phyloP scores from a whole-genome alignment of 2,797 vertebrate species.

The Pygocentrus nattereri region DNA sequence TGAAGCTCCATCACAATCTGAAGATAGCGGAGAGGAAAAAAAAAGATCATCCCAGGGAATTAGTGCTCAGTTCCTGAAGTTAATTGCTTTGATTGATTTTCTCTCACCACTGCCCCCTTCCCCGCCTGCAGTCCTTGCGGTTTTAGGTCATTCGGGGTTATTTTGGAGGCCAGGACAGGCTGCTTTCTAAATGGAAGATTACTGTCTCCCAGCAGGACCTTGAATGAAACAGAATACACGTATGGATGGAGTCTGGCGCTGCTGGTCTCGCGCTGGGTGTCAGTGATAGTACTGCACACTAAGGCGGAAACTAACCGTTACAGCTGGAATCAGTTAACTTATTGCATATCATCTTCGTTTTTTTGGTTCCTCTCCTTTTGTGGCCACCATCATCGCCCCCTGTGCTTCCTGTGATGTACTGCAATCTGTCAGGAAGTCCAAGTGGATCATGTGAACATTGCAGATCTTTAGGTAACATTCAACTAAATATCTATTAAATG shows the following conservation, averaged over 20 bases:
- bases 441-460: background rate
- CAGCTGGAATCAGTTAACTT: background rate
- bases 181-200: conserved; percentile 74
- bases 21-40: conserved; percentile 29
- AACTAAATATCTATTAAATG: no score
- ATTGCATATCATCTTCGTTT: background rate
- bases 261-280: conserved; percentile 69
- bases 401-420: background rate
- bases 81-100: conserved; percentile 66
- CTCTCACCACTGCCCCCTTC: background rate
- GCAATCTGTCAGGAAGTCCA: no score
- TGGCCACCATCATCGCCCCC: no score
- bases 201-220: conserved; percentile 73
- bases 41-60: conserved; percentile 53
- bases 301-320: background rate
- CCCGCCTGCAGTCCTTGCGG: conserved; percentile 7
- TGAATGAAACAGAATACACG: conserved; percentile 74
- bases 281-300: conserved; percentile 39
- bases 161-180: conserved; percentile 64
- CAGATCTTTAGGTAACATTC: no score
- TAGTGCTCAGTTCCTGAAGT: conserved; percentile 48
- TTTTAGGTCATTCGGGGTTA: conserved; percentile 59
- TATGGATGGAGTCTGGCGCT: conserved; percentile 66
- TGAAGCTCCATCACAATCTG: conserved; percentile 46
- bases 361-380: background rate